Conservation (phyloP, 2,797 vertebrate species). For the Euthynnus affinis region DNA sequence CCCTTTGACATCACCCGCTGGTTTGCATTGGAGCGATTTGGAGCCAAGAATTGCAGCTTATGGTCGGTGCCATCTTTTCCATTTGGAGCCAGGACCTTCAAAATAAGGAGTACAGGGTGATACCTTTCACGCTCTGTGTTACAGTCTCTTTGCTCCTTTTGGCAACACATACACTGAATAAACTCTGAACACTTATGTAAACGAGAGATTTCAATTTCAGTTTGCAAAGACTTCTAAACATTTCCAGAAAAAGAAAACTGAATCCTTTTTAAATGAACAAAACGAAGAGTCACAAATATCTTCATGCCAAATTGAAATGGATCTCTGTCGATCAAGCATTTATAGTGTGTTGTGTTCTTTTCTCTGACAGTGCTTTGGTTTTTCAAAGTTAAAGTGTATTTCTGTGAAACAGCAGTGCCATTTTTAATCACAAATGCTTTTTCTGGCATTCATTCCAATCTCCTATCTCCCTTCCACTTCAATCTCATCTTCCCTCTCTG, state of each 20-base stretch:
- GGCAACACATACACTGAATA: too few relatives aligned
- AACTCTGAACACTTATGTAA: too few relatives aligned
- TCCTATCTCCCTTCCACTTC: not conserved
- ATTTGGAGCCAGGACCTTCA: too few relatives aligned
- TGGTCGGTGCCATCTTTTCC: too few relatives aligned
- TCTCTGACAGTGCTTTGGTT: not conserved
- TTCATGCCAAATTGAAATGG: not conserved
- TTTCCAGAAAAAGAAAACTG: not conserved
- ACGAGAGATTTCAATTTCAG: too few relatives aligned
- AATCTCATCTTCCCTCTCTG: not conserved
- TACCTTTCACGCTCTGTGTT: too few relatives aligned
- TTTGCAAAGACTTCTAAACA: not conserved
- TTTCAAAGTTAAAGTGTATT: not conserved
- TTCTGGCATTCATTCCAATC: constrained; percentile 17
- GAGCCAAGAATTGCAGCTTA: too few relatives aligned
- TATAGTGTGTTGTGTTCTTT: not conserved
- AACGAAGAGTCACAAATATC: not conserved
- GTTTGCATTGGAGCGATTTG: too few relatives aligned
- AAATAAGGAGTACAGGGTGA: too few relatives aligned
- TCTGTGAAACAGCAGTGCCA: constrained; percentile 19
- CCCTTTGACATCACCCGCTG: too few relatives aligned
- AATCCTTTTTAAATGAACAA: not conserved
- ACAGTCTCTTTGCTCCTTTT: too few relatives aligned
- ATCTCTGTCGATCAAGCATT: not conserved
- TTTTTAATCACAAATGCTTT: constrained; percentile 25